Evolutionary conservation across 2,888 invertebrate genomes (phyloP).

Genomic region (Chesias legatella): DNA sequence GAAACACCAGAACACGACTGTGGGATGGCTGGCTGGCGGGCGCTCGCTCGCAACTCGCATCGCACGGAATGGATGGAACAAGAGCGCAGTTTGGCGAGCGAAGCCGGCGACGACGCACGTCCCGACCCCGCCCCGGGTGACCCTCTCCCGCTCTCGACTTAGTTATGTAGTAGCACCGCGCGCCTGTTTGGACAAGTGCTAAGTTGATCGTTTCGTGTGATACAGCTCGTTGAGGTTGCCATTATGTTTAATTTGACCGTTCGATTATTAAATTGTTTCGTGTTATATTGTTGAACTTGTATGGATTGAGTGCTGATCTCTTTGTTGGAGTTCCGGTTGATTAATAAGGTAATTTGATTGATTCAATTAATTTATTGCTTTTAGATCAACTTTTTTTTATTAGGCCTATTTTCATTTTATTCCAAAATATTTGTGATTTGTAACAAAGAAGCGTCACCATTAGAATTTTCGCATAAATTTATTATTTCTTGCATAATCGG

Average conservation of each 20-base stretch:
- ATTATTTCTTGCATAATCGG: constrained; percentile 30
- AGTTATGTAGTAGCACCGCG: constrained; percentile 57
- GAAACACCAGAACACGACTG: constrained; percentile 63
- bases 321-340: constrained; percentile 46
- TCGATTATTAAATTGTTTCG: constrained; percentile 67
- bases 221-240: constrained; percentile 68
- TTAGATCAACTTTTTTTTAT: constrained; percentile 8
- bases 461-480: constrained; percentile 21
- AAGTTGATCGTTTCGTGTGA: constrained; percentile 78
- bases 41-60: too few species aligned
- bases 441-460: constrained; percentile 27
- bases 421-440: constrained; percentile 1
- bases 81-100: constrained; percentile 73
- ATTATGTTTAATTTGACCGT: constrained; percentile 75
- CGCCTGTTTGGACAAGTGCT: constrained; percentile 76
- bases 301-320: constrained; percentile 43
- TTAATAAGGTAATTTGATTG: constrained; percentile 44
- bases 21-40: too few species aligned
- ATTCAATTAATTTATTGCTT: constrained; percentile 13
- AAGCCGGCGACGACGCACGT: constrained; percentile 53
- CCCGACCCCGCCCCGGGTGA: constrained; percentile 37
- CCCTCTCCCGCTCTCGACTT: constrained; percentile 35
- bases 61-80: too few species aligned
- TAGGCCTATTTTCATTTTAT: too few species aligned
- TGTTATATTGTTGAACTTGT: constrained; percentile 49